phyloP scores from a whole-genome alignment of 1,140 invertebrate species.

The Neodiprion pinetum region DNA sequence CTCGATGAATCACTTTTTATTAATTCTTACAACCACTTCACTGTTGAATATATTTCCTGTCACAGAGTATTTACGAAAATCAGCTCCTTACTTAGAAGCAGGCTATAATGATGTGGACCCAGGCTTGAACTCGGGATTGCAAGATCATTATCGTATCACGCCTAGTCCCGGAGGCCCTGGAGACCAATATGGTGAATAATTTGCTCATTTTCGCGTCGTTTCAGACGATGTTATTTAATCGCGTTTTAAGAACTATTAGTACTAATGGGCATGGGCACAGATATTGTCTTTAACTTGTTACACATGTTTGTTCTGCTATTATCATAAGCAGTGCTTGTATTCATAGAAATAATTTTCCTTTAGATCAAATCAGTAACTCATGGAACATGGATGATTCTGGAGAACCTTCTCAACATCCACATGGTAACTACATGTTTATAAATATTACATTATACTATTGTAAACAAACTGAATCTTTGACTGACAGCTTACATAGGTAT shows the following conservation, averaged over 20 bases:
- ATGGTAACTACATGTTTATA: conserved; percentile 38
- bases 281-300: no score
- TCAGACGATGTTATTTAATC: no score
- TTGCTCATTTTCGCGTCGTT: background rate
- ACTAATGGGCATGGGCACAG: no score
- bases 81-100: conserved; percentile 63
- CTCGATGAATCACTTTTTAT: no score
- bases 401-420: conserved; percentile 54
- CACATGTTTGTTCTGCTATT: no score
- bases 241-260: no score
- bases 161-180: conserved; percentile 71
- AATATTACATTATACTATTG: no score
- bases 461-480: no score
- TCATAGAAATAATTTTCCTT: conserved; percentile 18
- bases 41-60: conserved; percentile 32
- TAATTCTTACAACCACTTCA: no score
- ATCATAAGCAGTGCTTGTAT: no score
- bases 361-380: conserved; percentile 57
- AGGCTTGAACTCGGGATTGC: conserved; percentile 67
- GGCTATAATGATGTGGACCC: conserved; percentile 73
- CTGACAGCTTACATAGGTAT: no score
- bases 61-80: conserved; percentile 66
- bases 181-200: conserved; percentile 68
- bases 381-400: conserved; percentile 59
- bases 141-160: conserved; percentile 76